Evolutionary conservation across 2,113 vertebrate genomes (phyloP).

Genomic region (Onychorhynchus coronatus): DNA sequence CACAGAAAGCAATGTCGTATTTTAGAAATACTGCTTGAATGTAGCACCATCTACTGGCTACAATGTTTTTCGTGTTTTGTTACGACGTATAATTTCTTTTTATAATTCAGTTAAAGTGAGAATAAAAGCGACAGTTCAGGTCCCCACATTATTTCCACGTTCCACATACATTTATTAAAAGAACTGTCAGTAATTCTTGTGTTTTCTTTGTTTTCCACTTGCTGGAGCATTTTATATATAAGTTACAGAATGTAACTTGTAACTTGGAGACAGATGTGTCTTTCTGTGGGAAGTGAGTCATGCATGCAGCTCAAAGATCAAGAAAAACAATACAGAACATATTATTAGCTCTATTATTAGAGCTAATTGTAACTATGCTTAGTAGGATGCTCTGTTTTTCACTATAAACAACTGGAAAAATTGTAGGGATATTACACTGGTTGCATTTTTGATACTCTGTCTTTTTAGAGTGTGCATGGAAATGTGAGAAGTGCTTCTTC

Average conservation of each 20-base stretch:
- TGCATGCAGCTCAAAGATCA: not conserved
- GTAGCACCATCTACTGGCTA: constrained; percentile 59
- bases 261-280: not conserved
- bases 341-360: not conserved
- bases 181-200: not conserved
- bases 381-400: not conserved
- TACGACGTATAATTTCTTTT: not conserved
- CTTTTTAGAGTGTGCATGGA: not conserved
- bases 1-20: fast-evolving
- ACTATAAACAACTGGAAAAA: not conserved
- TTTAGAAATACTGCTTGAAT: not conserved
- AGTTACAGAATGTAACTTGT: not conserved
- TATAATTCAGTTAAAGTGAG: not conserved
- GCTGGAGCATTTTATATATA: not conserved
- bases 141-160: not conserved
- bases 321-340: not conserved
- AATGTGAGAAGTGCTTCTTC: not conserved
- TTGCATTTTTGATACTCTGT: not conserved
- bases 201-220: not conserved
- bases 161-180: not conserved
- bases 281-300: not conserved
- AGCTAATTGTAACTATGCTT: not conserved
- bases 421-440: no score
- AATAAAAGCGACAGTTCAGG: not conserved
- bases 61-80: not conserved